Base-by-base conservation (phyloP, 1,140 invertebrate genomes). In the Gryllus bimaculatus region DNA sequence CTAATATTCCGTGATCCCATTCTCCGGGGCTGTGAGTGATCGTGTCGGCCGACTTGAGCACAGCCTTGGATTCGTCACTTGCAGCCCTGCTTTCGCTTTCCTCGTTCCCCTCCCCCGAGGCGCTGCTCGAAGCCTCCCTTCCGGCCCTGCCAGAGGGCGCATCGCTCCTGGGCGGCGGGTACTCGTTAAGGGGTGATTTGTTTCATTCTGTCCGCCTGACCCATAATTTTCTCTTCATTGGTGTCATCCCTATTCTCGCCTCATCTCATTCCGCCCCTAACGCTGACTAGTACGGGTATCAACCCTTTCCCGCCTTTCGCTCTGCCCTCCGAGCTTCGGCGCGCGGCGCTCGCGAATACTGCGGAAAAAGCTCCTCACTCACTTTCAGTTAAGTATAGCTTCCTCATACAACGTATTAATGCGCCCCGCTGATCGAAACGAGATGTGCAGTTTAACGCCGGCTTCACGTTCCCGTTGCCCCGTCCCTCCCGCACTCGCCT, bases 221-320 rank as follows among this genome's bases (percentile, higher is more conserved):
- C 54, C 54, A 66, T 66, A 66, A 66, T 66, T 66, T 66, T 66
- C 54, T 66, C 54, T 66, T 66, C 54, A 66, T 66, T 66, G 54
- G 18, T 18, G 54, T 66, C 54, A 66, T 66, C 54, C 54, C 54
- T 66, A 66, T 66, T 66, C 54, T 66, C 54, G 10, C 10, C 18
- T 66, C 54, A 66, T 7, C 18, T 7, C 7, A 66, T 66, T 66
- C 7, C 54, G 10, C 1, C 10, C 49, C 54, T 66, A 66, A 66
- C 10, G 54, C 54, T 66, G 54, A 66, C 54, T 66, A 66, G 2
- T 66, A 18, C 54, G 54, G 54, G 54, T 66, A 66, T 66, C 54
- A 66, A 66, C 54, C 54, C 54, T 66, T 66, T 7, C 18, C 54
- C 49, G 8, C 7, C 18, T 2, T 13, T 10, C 10, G 54, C 54